These are phyloP conservation scores for Oriolus oriolus DNA, from an alignment of 2,113 vertebrate genomes.

Conservation along the genomic window DNA sequence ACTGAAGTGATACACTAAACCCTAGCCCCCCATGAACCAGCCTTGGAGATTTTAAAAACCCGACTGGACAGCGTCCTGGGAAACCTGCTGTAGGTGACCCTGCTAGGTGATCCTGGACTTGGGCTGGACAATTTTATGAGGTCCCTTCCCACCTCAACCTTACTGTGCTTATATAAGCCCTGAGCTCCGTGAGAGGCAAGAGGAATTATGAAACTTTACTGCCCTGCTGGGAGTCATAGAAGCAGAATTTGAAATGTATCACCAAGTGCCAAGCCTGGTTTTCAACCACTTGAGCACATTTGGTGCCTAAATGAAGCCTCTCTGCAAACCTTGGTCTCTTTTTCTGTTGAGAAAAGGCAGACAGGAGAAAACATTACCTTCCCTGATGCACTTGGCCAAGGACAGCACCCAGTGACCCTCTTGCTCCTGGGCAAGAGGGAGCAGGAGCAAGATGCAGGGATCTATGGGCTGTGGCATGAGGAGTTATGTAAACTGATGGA, in stretches of 20 bases:
- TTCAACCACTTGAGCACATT: neutral
- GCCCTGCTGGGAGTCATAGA: neutral
- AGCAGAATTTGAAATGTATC: neutral
- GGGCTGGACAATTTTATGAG: accelerated
- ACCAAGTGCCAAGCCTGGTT: neutral
- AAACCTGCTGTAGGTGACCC: neutral
- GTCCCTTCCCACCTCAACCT: neutral
- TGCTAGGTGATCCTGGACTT: neutral
- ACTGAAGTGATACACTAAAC: neutral
- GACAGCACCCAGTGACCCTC: neutral
- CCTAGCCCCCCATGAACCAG: neutral
- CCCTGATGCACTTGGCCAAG: neutral
- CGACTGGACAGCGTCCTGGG: accelerated
- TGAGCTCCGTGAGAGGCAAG: neutral
- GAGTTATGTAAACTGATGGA: neutral
- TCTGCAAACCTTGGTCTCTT: neutral
- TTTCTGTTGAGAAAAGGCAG: neutral
- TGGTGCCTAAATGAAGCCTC: neutral
- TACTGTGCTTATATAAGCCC: neutral
- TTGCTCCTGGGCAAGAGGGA: neutral
- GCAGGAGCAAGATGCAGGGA: neutral
- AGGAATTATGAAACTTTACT: neutral
- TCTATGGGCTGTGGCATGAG: neutral
- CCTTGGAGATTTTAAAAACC: neutral
- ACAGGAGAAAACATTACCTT: neutral